Percentiles rank a stretch among this genome's conserved stretches.
phyloP scores from a whole-genome alignment of 2,888 invertebrate species.

The Mesochorus sp. region DNA sequence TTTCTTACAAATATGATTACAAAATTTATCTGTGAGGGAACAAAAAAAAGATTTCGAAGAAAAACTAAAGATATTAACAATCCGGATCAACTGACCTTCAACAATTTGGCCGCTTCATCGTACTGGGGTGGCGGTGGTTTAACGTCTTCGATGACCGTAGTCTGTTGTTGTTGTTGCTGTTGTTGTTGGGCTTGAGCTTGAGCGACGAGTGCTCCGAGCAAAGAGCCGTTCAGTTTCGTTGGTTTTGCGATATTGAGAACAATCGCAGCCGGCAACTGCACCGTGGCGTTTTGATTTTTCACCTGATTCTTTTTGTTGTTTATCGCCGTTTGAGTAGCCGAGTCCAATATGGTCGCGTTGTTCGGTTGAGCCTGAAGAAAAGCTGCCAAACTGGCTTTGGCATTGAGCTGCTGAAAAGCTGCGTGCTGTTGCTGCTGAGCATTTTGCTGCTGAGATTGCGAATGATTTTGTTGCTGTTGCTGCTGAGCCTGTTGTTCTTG shows the following conservation, averaged over 20 bases:
- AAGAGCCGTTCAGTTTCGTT: conserved; percentile 78
- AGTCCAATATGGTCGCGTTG: conserved; percentile 77
- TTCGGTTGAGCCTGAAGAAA: conserved; percentile 81
- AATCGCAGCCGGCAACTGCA: conserved; percentile 79
- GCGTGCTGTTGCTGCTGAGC: conserved; percentile 77
- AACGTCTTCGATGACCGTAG: conserved; percentile 76
- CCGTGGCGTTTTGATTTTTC: conserved; percentile 76
- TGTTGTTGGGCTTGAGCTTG: conserved; percentile 79
- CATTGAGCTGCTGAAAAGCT: conserved; percentile 80
- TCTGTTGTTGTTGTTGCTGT: conserved; percentile 71
- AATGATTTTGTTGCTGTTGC: conserved; percentile 81
- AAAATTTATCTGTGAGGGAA: no score
- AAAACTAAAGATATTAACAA: conserved; percentile 10
- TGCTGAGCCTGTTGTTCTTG: conserved; percentile 84
- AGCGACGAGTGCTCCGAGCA: conserved; percentile 78
- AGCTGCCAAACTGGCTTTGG: conserved; percentile 83
- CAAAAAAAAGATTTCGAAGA: no score
- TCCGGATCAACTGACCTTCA: conserved; percentile 80
- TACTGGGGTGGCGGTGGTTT: conserved; percentile 88
- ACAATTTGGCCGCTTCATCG: conserved; percentile 87
- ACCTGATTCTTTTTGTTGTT: conserved; percentile 80
- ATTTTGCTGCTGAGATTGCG: conserved; percentile 71
- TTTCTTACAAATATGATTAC: no score
- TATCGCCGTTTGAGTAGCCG: conserved; percentile 79
- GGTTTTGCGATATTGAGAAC: conserved; percentile 79